phyloP scores from a whole-genome alignment of 2,113 vertebrate species.

The Dinomys branickii region DNA sequence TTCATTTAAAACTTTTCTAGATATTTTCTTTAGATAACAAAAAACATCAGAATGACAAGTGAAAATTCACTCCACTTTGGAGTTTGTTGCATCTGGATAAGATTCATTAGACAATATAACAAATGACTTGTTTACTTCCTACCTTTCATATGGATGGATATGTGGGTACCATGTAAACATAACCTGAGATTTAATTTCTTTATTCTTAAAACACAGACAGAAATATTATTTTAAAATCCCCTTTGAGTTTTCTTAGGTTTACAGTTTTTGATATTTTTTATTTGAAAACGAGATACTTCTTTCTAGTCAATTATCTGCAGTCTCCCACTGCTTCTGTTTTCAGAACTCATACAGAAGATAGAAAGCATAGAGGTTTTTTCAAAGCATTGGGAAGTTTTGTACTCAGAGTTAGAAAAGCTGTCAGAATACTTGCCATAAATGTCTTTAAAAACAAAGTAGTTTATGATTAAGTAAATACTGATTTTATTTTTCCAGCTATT shows the following conservation, averaged over 20 bases:
- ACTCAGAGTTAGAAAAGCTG: constrained; percentile 44
- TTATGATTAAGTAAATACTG: constrained; percentile 22
- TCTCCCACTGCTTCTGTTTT: constrained; percentile 56
- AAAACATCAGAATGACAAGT: constrained; percentile 61
- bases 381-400: constrained; percentile 5
- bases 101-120: constrained; percentile 49
- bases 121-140: constrained; percentile 57
- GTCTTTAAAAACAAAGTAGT: constrained; percentile 15
- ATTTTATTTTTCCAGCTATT: constrained; percentile 45
- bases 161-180: constrained; percentile 38
- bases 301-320: constrained; percentile 55
- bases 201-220: constrained; percentile 35
- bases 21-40: constrained; percentile 55
- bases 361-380: background rate
- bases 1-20: constrained; percentile 56
- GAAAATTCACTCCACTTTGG: constrained; percentile 61
- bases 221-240: constrained; percentile 36
- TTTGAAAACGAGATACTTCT: constrained; percentile 48
- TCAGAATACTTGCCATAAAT: constrained; percentile 40
- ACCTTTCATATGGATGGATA: constrained; percentile 20
- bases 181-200: constrained; percentile 41
- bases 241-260: constrained; percentile 48
- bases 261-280: constrained; percentile 25
- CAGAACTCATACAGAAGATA: constrained; percentile 47
- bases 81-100: constrained; percentile 45